phyloP scores from a whole-genome alignment of 2,113 vertebrate species.

The Amblyornis subalaris region DNA sequence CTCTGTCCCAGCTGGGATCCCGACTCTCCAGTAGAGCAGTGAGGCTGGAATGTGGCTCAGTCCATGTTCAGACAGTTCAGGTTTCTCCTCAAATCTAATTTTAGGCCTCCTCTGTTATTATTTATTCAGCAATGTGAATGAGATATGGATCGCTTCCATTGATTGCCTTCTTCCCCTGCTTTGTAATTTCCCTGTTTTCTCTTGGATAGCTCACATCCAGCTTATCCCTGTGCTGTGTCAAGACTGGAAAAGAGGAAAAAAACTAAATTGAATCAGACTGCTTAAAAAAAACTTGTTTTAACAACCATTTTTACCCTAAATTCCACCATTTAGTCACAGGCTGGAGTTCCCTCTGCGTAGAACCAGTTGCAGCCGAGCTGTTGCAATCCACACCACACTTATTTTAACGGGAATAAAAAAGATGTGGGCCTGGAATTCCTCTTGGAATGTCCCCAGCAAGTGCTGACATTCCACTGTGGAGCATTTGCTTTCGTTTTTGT shows the following conservation, averaged over 20 bases:
- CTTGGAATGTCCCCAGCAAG: background rate
- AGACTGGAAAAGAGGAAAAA: background rate
- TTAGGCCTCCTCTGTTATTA: conserved; percentile 28
- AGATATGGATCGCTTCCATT: background rate
- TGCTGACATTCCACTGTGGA: background rate
- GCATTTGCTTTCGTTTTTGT: background rate
- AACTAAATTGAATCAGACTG: background rate
- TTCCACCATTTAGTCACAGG: background rate
- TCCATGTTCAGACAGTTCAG: background rate
- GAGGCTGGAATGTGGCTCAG: background rate
- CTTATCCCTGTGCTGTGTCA: background rate
- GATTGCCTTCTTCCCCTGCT: background rate
- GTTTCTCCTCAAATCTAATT: conserved; percentile 44
- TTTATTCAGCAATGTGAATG: conserved; percentile 59
- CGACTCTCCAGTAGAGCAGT: background rate
- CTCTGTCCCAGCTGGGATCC: background rate
- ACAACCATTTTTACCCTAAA: background rate
- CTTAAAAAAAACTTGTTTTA: background rate
- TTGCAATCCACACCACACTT: background rate
- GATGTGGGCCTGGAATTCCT: background rate
- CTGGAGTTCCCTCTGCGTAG: background rate
- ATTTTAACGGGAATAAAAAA: background rate
- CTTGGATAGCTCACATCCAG: background rate
- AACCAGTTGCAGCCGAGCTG: background rate
- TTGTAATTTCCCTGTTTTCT: background rate